phyloP scores from a whole-genome alignment of 2,888 invertebrate species.

The Spatulosminthurus flaviceps region DNA sequence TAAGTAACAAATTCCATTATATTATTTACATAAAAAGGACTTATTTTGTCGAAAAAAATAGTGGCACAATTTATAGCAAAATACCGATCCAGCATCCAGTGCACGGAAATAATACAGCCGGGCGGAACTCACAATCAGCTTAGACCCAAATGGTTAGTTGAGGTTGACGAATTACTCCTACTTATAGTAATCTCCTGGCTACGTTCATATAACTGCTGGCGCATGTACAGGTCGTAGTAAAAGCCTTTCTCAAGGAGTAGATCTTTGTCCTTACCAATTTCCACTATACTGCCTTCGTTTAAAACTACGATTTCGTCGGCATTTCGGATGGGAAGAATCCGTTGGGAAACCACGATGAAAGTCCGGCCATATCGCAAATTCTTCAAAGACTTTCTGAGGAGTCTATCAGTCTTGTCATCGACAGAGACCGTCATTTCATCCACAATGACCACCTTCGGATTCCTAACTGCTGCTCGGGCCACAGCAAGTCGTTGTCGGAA shows the following conservation, averaged over 20 bases:
- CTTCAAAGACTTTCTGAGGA: slow-evolving; percentile 46
- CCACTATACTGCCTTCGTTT: slow-evolving; percentile 50
- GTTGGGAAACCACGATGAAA: slow-evolving; percentile 49
- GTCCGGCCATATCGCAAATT: slow-evolving; percentile 49
- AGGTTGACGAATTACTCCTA: no score
- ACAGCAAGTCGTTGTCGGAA: slow-evolving; percentile 53
- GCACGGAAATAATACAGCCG: no score
- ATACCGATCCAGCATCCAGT: no score
- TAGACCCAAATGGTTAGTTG: no score
- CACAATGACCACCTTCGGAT: slow-evolving; percentile 54
- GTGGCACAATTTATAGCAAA: no score
- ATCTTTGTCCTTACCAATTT: slow-evolving; percentile 49
- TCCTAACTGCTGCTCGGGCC: slow-evolving; percentile 50
- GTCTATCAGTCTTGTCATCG: slow-evolving; percentile 24
- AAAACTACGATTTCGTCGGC: slow-evolving; percentile 55
- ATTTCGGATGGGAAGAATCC: slow-evolving; percentile 52
- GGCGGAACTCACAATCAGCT: no score
- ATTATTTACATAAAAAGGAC: no score
- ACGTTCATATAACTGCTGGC: slow-evolving; percentile 42
- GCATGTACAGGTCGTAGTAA: slow-evolving; percentile 57
- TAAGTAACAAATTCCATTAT: no score
- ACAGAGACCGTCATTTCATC: slow-evolving; percentile 52
- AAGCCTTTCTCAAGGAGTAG: slow-evolving; percentile 48
- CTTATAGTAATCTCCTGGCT: background rate
- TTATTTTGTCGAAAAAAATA: no score